These are phyloP conservation scores for Asteroscopus sphinx DNA, from an alignment of 2,888 invertebrate species.

Conservation along the genomic window DNA sequence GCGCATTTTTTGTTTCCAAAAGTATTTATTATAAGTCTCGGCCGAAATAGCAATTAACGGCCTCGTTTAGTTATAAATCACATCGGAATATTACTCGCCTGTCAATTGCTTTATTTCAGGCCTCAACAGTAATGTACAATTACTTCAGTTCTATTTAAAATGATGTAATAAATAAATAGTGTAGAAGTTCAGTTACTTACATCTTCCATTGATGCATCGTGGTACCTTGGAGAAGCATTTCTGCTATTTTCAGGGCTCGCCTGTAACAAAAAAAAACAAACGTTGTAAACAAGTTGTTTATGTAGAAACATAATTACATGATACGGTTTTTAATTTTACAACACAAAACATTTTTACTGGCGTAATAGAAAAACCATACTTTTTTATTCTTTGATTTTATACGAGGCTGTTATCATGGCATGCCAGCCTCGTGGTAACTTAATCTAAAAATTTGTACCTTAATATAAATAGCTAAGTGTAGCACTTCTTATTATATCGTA, in stretches of 20 bases:
- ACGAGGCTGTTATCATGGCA: too few species aligned
- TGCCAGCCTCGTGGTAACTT: too few species aligned
- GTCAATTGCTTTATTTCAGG: too few species aligned
- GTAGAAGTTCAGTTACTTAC: conserved; percentile 70
- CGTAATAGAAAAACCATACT: neutral
- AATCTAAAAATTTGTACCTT: too few species aligned
- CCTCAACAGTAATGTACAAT: too few species aligned
- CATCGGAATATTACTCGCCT: too few species aligned
- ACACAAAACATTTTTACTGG: neutral
- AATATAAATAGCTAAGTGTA: neutral
- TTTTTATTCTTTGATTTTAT: too few species aligned
- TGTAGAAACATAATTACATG: neutral
- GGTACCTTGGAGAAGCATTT: conserved; percentile 86
- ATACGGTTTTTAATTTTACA: neutral
- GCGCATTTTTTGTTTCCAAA: too few species aligned
- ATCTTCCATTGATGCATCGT: conserved; percentile 87
- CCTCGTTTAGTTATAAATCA: too few species aligned
- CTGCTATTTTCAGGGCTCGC: conserved; percentile 88
- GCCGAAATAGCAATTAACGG: too few species aligned
- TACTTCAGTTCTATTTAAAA: neutral
- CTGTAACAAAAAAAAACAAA: conserved; percentile 78
- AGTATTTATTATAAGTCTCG: too few species aligned
- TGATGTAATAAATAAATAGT: neutral
- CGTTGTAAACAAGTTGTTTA: conserved; percentile 2
- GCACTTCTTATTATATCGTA: neutral